Base-by-base conservation (phyloP, 2,797 vertebrate genomes). In the Micromesistius poutassou region DNA sequence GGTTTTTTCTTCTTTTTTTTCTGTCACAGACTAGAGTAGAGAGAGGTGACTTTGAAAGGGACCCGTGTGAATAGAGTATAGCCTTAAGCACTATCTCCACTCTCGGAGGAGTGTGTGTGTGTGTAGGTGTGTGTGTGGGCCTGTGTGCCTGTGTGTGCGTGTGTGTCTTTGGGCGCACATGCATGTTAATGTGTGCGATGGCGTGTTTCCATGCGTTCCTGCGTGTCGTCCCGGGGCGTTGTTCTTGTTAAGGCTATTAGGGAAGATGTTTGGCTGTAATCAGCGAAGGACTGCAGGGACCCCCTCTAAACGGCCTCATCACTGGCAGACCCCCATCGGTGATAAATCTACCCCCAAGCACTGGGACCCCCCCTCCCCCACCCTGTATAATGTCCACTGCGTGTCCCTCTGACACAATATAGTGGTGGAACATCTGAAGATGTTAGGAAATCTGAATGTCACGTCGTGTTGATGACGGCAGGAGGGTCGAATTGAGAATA, bases 181-280 rank as follows among this genome's bases (percentile, higher is more conserved):
- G 76, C 77, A 76, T 70, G 46, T 55, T 30, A 50, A 71, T 25
- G 71, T 28, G 40, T 25, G 42, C 14, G 38, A 25, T 22, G 50
- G 40, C 16, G 42, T 62, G 76, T 76, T 31, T 42, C 72, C 30
- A 78, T 87, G 85, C 83, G 87, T 82, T 83, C 82, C 40, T 76
- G 78, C 80, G 86, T 86, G 85, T 90, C 76, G 72, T 93, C 94
- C 94, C 87, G 88, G 87, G 92, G 94, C 92, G 85, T 91, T 93
- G 87, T 92, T 93, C 94, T 92, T 93, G 93, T 94, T 95, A 94
- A 93, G 93, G 94, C 94, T 95, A 95, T 95, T 94, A 94, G 92
- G 87, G 89, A 91, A 93, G 92, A 93, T 94, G 93, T 94, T 94
- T 93, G 89, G 79, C 71, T 84, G 90, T 94, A 94, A 94, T 95